phyloP scores from a whole-genome alignment of 2,888 invertebrate species.

The Macrophya annulata region DNA sequence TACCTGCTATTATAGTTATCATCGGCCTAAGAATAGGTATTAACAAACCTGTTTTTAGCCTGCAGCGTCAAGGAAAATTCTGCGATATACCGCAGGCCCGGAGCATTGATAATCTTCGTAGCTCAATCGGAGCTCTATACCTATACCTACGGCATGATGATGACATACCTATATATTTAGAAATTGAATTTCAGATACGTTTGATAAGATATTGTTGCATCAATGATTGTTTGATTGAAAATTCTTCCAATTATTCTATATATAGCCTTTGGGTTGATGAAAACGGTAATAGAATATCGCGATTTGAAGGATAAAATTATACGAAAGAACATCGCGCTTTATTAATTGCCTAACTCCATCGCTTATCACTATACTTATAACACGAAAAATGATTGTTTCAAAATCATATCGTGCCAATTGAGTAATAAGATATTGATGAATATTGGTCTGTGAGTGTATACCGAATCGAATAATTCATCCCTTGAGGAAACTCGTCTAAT shows the following conservation, averaged over 20 bases:
- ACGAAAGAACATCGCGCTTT: background rate
- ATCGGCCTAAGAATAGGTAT: background rate
- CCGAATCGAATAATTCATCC: background rate
- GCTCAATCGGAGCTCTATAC: conserved; percentile 16
- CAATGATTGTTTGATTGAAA: background rate
- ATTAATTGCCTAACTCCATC: background rate
- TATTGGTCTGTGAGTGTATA: background rate
- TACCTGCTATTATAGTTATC: conserved; percentile 5
- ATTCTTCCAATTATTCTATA: background rate
- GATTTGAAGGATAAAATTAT: background rate
- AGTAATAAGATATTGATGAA: background rate
- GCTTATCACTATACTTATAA: background rate
- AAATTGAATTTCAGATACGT: background rate
- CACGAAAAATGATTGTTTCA: background rate
- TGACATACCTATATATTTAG: background rate
- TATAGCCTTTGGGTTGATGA: background rate
- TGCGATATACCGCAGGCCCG: background rate
- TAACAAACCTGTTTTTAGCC: background rate
- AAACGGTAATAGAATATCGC: background rate
- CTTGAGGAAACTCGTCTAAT: background rate
- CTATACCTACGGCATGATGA: background rate
- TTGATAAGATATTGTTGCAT: conserved; percentile 5
- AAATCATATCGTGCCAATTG: background rate
- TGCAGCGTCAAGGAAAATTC: background rate
- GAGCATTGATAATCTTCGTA: background rate